Conservation (phyloP, 1,140 invertebrate species). For the Drosophila simulans region DNA sequence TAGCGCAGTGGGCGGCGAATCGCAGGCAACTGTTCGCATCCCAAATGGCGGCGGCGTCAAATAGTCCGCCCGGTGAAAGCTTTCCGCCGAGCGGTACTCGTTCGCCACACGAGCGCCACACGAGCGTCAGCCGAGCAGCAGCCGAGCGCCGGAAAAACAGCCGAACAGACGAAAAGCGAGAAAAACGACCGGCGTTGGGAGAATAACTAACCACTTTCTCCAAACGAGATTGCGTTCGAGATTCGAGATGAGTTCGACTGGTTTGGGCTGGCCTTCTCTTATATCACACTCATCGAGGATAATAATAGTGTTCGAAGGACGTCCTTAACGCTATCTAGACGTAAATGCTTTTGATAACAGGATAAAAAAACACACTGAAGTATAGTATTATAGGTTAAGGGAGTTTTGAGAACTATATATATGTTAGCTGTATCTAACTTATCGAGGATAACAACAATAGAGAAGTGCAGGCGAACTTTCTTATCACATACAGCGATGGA, state of each 20-base stretch:
- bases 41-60: conserved; percentile 31
- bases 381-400: too few species aligned
- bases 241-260: neutral
- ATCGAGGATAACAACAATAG: too few species aligned
- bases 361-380: too few species aligned
- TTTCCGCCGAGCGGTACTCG: conserved; percentile 15
- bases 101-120: neutral
- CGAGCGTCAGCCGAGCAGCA: neutral
- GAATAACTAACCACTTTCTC: conserved; percentile 4
- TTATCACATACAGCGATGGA: too few species aligned
- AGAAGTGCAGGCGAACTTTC: too few species aligned
- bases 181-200: conserved; percentile 7
- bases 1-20: conserved; percentile 46
- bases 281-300: neutral
- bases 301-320: neutral
- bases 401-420: too few species aligned
- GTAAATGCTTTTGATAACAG: too few species aligned
- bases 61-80: conserved; percentile 48
- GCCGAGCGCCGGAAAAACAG: conserved; percentile 11
- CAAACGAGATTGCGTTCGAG: neutral
- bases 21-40: conserved; percentile 55
- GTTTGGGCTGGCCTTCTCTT: too few species aligned
- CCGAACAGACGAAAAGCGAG: neutral
- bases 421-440: too few species aligned
- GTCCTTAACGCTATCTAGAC: too few species aligned